Conservation (phyloP, 2,113 vertebrate species). For the Sterrhoptilus dennistouni region DNA sequence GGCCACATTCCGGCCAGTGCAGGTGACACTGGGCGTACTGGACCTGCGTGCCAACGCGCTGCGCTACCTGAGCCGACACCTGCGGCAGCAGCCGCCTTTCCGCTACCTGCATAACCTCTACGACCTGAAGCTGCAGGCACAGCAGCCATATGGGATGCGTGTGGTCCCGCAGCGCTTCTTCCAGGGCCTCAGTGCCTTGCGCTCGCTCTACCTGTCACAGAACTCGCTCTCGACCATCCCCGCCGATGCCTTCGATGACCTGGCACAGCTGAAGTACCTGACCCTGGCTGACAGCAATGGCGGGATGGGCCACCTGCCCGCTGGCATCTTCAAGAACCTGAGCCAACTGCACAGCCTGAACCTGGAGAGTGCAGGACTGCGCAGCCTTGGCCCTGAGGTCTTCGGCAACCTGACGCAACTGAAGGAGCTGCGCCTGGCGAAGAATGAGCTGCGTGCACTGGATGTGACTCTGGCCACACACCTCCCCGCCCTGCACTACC, state of each 20-base stretch:
- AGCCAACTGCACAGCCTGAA: constrained; percentile 65
- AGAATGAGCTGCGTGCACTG: constrained; percentile 77
- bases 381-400: constrained; percentile 38
- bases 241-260: constrained; percentile 76
- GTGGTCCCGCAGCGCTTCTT: constrained; percentile 57
- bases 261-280: constrained; percentile 72
- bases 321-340: constrained; percentile 83
- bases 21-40: constrained; percentile 40
- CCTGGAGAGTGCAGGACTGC: constrained; percentile 78
- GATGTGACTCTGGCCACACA: neutral
- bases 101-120: constrained; percentile 56
- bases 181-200: constrained; percentile 59
- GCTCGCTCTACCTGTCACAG: constrained; percentile 72
- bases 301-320: constrained; percentile 61
- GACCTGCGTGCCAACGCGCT: constrained; percentile 57
- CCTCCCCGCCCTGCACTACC: constrained; percentile 70
- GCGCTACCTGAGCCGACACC: constrained; percentile 33
- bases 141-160: constrained; percentile 61
- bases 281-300: constrained; percentile 73
- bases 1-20: neutral
- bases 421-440: constrained; percentile 68
- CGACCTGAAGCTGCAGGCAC: constrained; percentile 58
- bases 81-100: constrained; percentile 60
- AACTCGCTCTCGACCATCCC: constrained; percentile 73
- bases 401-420: constrained; percentile 82